Conservation (phyloP, 2,888 invertebrate genomes). For the Leuctra nigra region DNA sequence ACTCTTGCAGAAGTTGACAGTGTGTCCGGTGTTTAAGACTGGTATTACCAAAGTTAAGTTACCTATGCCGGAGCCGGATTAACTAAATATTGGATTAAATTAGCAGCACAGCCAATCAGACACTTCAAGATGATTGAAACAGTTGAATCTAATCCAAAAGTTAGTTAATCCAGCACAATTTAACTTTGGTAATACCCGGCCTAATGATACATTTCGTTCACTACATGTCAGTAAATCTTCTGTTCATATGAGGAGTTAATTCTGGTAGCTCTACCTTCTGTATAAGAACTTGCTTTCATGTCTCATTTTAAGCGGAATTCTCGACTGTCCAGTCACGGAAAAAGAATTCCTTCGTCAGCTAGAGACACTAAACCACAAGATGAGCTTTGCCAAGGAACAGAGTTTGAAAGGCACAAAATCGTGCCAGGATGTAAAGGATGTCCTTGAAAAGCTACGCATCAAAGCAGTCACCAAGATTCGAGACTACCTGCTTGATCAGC, state of each 20-base stretch:
- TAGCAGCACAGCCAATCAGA: too few relatives aligned
- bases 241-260: neutral
- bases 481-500: slow-evolving; percentile 88
- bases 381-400: slow-evolving; percentile 92
- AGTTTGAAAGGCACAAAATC: slow-evolving; percentile 67
- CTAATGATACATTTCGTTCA: slow-evolving; percentile 5
- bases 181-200: too few relatives aligned
- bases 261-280: neutral
- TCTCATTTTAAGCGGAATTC: slow-evolving; percentile 62
- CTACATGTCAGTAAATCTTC: neutral
- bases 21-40: too few relatives aligned
- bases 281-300: too few relatives aligned
- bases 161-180: too few relatives aligned
- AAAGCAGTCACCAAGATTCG: slow-evolving; percentile 94
- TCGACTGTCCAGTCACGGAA: slow-evolving; percentile 89
- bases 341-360: slow-evolving; percentile 87
- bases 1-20: too few relatives aligned
- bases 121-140: too few relatives aligned
- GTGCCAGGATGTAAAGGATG: slow-evolving; percentile 87
- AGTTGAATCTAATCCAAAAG: too few relatives aligned
- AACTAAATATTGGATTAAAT: too few relatives aligned
- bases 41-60: too few relatives aligned
- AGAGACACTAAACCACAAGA: slow-evolving; percentile 91
- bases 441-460: slow-evolving; percentile 88
- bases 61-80: too few relatives aligned